Evolutionary conservation across 23 tunicate species (phyloP), one percentile per base, ranked within the genome.

Genomic region (Halocynthia roretzi): DNA sequence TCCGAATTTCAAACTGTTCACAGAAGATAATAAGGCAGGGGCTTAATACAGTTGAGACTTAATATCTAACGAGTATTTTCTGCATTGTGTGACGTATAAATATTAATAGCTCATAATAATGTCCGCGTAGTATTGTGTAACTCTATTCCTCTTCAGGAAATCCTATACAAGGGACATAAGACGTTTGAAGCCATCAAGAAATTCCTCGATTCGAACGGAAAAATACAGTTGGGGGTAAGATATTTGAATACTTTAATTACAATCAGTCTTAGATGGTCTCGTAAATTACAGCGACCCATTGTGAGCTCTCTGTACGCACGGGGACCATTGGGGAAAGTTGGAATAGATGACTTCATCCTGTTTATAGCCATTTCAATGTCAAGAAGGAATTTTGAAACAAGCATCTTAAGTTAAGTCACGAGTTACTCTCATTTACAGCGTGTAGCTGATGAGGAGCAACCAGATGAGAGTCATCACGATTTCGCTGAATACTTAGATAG

Each of bases 1-100:
- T 15, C 95, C 95, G 21, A 17, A 69, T 15, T 74, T 88, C 62
- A 83, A 83, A 50, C 53, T 88, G 87, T 88, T 88, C 75, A 62
- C 77, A 7, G 81, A 81, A 53, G 75, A 83, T 18, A 86, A 86
- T 73, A 72, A 83, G 77, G 95, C 83, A 31, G 23, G 81, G 6
- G 1, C 11, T 40, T 14, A 72, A 31, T 31, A 31, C 44, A 31
- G 44, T 31, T 31, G 44, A 31, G 44, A 31, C 44, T 31, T 31
- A 31, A 31, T 31, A 31, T 31, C 44, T 31, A 31, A 31, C 44
- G 44, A 31, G 44, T 17, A 15, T 60, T 60, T 15, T 60, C 17
- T 60, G 44, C 44, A 31, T 31, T 2, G 44, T 31, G 44, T 31
- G 44, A 31, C 44, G 4, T 31, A 31, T 31, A 1, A 31, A 31